Evolutionary conservation across 2,113 vertebrate species (phyloP).

Genomic region (Chloropsis hardwickii): DNA sequence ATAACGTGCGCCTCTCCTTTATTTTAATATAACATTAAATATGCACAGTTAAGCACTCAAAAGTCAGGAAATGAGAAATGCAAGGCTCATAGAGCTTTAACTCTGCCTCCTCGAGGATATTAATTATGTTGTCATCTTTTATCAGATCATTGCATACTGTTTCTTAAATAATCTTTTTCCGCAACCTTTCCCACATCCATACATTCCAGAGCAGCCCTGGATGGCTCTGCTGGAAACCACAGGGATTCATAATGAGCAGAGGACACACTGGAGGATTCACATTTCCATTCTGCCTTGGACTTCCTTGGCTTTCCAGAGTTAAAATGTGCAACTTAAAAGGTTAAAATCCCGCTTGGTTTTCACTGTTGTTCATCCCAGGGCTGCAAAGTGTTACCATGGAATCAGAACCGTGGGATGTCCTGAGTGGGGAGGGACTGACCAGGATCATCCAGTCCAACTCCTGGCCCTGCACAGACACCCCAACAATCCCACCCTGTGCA

Average conservation of each 20-base stretch:
- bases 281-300: neutral
- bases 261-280: neutral
- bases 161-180: conserved; percentile 47
- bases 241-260: neutral
- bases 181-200: neutral
- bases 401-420: neutral
- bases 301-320: neutral
- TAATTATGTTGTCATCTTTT: conserved; percentile 65
- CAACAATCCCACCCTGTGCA: neutral
- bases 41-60: conserved; percentile 66
- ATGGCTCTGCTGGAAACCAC: neutral
- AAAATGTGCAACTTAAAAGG: neutral
- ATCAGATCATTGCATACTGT: conserved; percentile 58
- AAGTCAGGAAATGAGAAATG: conserved; percentile 66
- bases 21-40: conserved; percentile 63
- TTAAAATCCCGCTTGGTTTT: neutral
- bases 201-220: neutral
- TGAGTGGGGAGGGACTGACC: rapidly evolving
- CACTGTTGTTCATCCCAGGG: neutral
- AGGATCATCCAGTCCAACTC: neutral
- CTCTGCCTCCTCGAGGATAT: conserved; percentile 61
- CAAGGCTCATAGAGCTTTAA: conserved; percentile 60
- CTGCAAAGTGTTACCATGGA: neutral
- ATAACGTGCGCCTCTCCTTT: conserved; percentile 11
- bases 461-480: neutral